Percentiles rank a stretch among this genome's conserved stretches.
Conservation (phyloP, 2,113 vertebrate genomes). For the Amblyornis subalaris region DNA sequence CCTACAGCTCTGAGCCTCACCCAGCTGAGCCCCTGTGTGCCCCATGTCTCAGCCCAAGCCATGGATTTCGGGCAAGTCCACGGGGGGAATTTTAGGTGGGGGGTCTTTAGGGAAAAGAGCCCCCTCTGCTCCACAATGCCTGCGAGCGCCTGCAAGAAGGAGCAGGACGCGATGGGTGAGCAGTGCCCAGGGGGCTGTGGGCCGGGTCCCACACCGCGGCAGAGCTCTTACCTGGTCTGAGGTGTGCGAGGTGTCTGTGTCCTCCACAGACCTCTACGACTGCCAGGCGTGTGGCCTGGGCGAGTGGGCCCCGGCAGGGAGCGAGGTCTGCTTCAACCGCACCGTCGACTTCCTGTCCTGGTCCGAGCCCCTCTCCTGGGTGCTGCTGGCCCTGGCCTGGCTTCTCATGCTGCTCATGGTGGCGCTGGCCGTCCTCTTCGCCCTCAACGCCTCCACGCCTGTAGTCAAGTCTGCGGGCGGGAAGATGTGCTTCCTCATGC, state of each 20-base stretch:
- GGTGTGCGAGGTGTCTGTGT: not conserved
- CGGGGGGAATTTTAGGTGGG: fast-evolving
- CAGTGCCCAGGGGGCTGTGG: not conserved
- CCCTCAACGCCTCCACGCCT: conserved; percentile 70
- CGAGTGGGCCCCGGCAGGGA: conserved; percentile 76
- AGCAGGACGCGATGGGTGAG: fast-evolving
- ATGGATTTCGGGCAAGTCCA: not conserved
- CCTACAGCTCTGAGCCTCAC: fast-evolving
- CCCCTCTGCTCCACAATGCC: not conserved
- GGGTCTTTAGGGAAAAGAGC: not conserved
- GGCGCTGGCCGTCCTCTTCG: conserved; percentile 69
- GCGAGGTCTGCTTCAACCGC: conserved; percentile 71
- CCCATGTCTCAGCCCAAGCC: not conserved
- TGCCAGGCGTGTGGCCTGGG: conserved; percentile 72
- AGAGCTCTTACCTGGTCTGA: fast-evolving
- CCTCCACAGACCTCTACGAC: conserved; percentile 56
- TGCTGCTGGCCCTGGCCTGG: conserved; percentile 34
- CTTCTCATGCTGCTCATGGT: conserved; percentile 58
- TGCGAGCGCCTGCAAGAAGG: fast-evolving
- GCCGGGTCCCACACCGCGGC: fast-evolving
- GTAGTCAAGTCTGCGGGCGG: conserved; percentile 85
- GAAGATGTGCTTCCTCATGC: conserved; percentile 80
- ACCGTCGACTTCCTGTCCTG: conserved; percentile 69
- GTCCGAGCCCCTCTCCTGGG: conserved; percentile 59
- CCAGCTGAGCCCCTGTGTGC: fast-evolving